These are phyloP conservation scores for Prosapia bicincta DNA, from an alignment of 2,888 invertebrate genomes.

Conservation along the genomic window DNA sequence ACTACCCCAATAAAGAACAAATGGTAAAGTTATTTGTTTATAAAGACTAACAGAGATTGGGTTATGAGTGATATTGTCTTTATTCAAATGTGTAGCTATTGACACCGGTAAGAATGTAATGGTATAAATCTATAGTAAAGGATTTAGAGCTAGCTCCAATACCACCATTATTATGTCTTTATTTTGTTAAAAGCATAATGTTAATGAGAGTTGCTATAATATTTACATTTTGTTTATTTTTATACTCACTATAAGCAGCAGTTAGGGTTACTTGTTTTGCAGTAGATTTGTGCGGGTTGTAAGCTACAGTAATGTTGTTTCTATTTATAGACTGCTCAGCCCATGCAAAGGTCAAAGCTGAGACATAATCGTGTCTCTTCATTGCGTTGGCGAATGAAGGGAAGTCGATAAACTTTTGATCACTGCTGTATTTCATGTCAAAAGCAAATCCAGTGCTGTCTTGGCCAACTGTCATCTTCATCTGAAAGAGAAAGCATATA, in stretches of 20 bases:
- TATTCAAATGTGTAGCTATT: too few species aligned
- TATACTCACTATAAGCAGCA: conserved; percentile 43
- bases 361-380: conserved; percentile 39
- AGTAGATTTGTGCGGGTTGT: conserved; percentile 50
- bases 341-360: conserved; percentile 41
- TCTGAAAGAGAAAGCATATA: conserved; percentile 18
- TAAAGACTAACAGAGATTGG: too few species aligned
- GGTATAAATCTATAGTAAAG: too few species aligned
- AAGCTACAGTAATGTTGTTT: conserved; percentile 52
- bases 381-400: conserved; percentile 43
- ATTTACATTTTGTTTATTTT: background rate
- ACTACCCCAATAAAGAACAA: too few species aligned
- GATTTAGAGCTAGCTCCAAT: too few species aligned
- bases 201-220: too few species aligned
- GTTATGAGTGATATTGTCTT: too few species aligned
- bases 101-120: too few species aligned
- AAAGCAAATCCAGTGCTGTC: conserved; percentile 52
- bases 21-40: too few species aligned
- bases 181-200: too few species aligned
- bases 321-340: conserved; percentile 48
- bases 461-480: conserved; percentile 33
- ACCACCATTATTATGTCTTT: too few species aligned
- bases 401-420: conserved; percentile 49
- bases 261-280: conserved; percentile 50
- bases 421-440: conserved; percentile 53